A percentile compares a stretch with the other conserved stretches of the same genome.
Conservation (phyloP, 2,797 vertebrate genomes). For the Coendou prehensilis region DNA sequence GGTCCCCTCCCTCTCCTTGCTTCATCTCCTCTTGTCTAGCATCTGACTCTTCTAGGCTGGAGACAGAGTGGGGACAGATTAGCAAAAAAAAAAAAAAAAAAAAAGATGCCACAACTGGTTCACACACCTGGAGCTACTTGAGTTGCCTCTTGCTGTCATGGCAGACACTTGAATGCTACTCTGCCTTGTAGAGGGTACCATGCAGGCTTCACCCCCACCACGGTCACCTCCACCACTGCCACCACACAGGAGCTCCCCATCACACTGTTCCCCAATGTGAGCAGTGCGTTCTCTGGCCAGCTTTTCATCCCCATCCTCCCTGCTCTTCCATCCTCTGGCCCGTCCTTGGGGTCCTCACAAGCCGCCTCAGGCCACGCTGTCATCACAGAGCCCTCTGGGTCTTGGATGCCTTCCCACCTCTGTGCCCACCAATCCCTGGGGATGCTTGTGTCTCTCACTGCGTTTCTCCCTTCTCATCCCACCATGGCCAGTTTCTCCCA, state of each 20-base stretch:
- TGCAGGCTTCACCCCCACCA: neutral
- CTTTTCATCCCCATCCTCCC: neutral
- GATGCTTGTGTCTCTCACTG: rapidly evolving
- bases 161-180: neutral
- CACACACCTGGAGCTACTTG: neutral
- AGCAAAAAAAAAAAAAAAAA: too few species aligned
- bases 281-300: neutral
- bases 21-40: neutral
- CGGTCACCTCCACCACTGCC: too few species aligned
- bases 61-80: neutral
- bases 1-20: rapidly evolving
- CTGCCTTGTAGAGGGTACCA: neutral
- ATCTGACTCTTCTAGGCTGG: neutral
- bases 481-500: neutral
- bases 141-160: neutral
- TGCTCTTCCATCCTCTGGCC: rapidly evolving
- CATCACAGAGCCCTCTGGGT: rapidly evolving
- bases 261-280: too few species aligned
- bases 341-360: neutral
- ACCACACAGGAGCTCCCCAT: neutral
- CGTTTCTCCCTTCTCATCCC: neutral
- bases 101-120: neutral
- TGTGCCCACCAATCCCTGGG: too few species aligned
- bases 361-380: neutral
- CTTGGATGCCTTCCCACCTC: neutral